phyloP scores from a whole-genome alignment of 2,888 invertebrate genomes.

The Brenthis ino region DNA sequence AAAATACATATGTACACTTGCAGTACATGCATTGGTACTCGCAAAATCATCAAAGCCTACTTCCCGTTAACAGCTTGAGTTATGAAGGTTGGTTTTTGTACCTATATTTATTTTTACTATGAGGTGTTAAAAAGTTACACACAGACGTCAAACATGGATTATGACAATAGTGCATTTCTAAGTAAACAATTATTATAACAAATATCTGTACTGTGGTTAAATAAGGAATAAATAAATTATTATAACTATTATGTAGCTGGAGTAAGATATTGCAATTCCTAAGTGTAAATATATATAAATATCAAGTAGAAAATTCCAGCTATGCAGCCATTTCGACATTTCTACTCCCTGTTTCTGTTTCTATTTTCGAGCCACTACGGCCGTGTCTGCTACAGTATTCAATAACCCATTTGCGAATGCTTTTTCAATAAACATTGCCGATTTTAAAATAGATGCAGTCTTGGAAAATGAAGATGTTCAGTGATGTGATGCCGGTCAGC shows the following conservation, averaged over 20 bases:
- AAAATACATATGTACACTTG: too few relatives aligned
- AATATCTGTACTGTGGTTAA: too few relatives aligned
- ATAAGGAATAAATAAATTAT: too few relatives aligned
- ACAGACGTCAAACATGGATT: too few relatives aligned
- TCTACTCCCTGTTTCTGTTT: slow-evolving; percentile 26
- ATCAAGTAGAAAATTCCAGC: slow-evolving; percentile 19
- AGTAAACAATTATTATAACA: too few relatives aligned
- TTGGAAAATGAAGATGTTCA: slow-evolving; percentile 45
- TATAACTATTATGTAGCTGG: slow-evolving; percentile 1
- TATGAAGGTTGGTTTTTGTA: too few relatives aligned
- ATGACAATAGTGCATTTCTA: too few relatives aligned
- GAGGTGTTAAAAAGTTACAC: too few relatives aligned
- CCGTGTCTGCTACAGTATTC: slow-evolving; percentile 26
- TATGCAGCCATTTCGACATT: slow-evolving; percentile 27
- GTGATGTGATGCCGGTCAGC: slow-evolving; percentile 57
- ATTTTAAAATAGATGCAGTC: slow-evolving; percentile 45
- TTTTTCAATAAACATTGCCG: slow-evolving; percentile 37
- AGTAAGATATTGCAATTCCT: slow-evolving; percentile 1
- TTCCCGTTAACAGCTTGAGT: too few relatives aligned
- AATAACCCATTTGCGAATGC: slow-evolving; percentile 34
- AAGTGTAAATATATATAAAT: slow-evolving; percentile 10
- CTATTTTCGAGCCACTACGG: slow-evolving; percentile 29
- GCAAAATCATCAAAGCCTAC: too few relatives aligned
- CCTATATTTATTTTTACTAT: too few relatives aligned
- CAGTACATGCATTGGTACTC: too few relatives aligned